Base-by-base conservation (phyloP, 2,113 vertebrate genomes). In the Peromyscus leucopus region DNA sequence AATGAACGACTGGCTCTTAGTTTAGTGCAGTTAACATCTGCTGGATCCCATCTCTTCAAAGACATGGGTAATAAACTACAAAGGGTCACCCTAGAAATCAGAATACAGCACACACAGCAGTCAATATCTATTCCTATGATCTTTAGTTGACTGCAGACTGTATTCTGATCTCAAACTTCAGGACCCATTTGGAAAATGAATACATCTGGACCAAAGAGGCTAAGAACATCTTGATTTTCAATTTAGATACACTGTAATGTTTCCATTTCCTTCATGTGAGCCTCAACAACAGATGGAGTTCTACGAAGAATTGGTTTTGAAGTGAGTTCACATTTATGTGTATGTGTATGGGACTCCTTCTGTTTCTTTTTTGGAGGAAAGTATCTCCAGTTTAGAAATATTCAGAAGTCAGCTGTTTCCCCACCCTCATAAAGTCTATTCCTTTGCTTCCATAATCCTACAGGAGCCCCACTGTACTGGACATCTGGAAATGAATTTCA, bases 401-500 rank as follows among this genome's bases (percentile, higher is more conserved):
- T 21, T 31, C 9, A 61, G 55, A 87, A 31, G 22, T 51, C 67
- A 83, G 51, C 22, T 92, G 76, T 65, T 51, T 69, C 16, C 76
- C 36, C 7, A 8, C 61, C 75, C 80, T 92, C 46, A 6, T 0
- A 0, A 57, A 80, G 72, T 86, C 31, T 28, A 59, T 76, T 80
- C 7, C 31, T 80, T 92, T 82, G 48, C 71, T 80, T 33, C 55
- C 87, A 55, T 57, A 93, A 65, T 72, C 82, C 0, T 9, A 63
- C 5, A 65, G 74, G 72, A 21, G 69, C 84, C 79, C 90, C 24
- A 0, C 2, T 0, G 36, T 82, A 28, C 0, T 1, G 90, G n/a
- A 67, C 1, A 55, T 89, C 36, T 86, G 96, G 94, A 98, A 96
- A 83, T 72, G 80, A 15, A 97, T 96, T 97, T 85, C 63, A 97